Evolutionary conservation across 1,140 invertebrate genomes (phyloP), one percentile per base, ranked within the genome.

Genomic region (Danaus melanippus): DNA sequence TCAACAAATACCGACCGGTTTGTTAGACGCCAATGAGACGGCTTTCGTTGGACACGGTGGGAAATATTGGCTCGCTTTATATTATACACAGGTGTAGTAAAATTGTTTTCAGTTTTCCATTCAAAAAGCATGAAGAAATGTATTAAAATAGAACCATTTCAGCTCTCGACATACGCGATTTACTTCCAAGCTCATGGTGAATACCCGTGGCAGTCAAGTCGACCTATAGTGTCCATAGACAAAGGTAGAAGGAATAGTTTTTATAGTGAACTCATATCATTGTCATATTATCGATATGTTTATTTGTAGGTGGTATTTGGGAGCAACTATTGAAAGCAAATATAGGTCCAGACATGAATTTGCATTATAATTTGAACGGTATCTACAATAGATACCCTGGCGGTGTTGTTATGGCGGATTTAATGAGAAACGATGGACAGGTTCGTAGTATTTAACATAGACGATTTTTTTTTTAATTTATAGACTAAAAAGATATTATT

Each of bases 171-270:
- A 1, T 86, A 84, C 48, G 79, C 83, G 0, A 76, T 79, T 41
- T 86, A 84, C 56, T 86, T 86, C 70, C 83, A 86, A 83, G 79
- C 80, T 9, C 83, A 86, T 32, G 79, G 80, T 8, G 83, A 86
- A 58, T 86, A 86, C 53, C 83, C 83, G 1, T 86, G 83, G 83
- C 75, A 84, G 12, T 83, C 80, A 0, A 80, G 75, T 15, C 65
- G 79, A 47, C 80, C 83, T 6, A 67, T 86, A 11, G 65, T 76
- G 10, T 76, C 76, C 10, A 60, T 75, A 9, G 79, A 84, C 42
- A 86, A 81, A 69, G 80, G 80, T 85, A 71, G 15, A 15, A 62
- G 46, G 11, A 11, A 12, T 12, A 40, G 39, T 50, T 42, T 12
- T 58, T 51, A 46, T 15, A 17, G 42, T 47, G 43, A 15, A 48